Evolutionary conservation across 1,140 invertebrate genomes (phyloP).

Genomic region (Ceratosolen fusciceps): DNA sequence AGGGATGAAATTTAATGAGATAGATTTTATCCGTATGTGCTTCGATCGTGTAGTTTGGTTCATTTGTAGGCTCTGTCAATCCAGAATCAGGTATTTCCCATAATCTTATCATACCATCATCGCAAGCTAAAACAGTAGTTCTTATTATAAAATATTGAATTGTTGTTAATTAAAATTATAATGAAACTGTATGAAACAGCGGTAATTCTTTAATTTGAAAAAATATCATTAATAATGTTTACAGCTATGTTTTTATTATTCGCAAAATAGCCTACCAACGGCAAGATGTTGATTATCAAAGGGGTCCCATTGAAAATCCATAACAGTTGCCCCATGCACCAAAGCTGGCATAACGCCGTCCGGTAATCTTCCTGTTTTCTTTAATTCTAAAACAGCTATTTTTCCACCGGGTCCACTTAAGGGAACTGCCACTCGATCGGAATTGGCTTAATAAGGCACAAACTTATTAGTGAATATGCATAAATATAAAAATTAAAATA

Average conservation of each 20-base stretch:
- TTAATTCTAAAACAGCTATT: conserved; percentile 88
- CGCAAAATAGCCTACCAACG: conserved; percentile 75
- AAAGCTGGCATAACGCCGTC: conserved; percentile 89
- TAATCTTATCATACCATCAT: conserved; percentile 89
- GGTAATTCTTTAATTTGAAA: too few relatives aligned
- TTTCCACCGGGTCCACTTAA: conserved; percentile 90
- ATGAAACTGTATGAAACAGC: too few relatives aligned
- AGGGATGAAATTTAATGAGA: conserved; percentile 91
- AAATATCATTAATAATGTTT: too few relatives aligned
- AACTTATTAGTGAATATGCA: not conserved
- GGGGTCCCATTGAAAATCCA: conserved; percentile 96
- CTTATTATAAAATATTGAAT: not conserved
- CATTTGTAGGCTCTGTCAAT: conserved; percentile 80
- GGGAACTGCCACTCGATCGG: conserved; percentile 87
- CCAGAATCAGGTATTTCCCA: conserved; percentile 85
- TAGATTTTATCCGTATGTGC: conserved; percentile 93
- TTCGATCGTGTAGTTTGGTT: conserved; percentile 74
- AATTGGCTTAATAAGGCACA: conserved; percentile 78
- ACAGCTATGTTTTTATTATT: not conserved
- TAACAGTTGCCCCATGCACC: conserved; percentile 88
- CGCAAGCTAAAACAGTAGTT: conserved; percentile 77
- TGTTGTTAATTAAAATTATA: too few relatives aligned
- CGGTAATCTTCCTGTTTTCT: conserved; percentile 82
- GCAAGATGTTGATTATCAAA: conserved; percentile 85
- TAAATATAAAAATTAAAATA: not conserved